Conservation (phyloP, 2,888 invertebrate species). For the Tipula unca region DNA sequence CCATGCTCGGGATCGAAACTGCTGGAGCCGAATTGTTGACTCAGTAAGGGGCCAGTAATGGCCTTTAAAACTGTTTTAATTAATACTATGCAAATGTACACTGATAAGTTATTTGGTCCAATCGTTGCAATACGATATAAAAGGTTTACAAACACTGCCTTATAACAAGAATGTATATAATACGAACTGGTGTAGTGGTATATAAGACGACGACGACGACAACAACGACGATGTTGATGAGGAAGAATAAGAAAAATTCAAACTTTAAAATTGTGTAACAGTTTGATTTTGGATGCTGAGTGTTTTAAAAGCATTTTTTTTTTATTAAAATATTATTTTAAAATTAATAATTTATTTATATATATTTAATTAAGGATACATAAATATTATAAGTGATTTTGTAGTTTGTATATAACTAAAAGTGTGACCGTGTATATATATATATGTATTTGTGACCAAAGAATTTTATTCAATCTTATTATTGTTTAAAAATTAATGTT, state of each 20-base stretch:
- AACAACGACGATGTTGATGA: background rate
- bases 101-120: too few relatives aligned
- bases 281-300: conserved; percentile 18
- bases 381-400: background rate
- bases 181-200: background rate
- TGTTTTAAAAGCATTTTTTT: background rate
- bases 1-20: too few relatives aligned
- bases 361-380: background rate
- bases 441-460: background rate
- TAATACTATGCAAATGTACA: too few relatives aligned
- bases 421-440: background rate
- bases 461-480: background rate
- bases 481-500: background rate
- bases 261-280: conserved; percentile 16
- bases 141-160: background rate
- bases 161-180: background rate
- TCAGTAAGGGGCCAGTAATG: too few relatives aligned
- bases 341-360: conserved; percentile 2
- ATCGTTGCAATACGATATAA: too few relatives aligned
- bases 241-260: conserved; percentile 2
- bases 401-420: background rate
- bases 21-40: too few relatives aligned
- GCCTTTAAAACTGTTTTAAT: too few relatives aligned
- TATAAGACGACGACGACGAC: background rate
- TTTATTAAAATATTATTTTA: background rate